A percentile compares a stretch with the other conserved stretches of the same genome.
Evolutionary conservation across 1,140 invertebrate genomes (phyloP).

Genomic region (Zaprionus nigranus): DNA sequence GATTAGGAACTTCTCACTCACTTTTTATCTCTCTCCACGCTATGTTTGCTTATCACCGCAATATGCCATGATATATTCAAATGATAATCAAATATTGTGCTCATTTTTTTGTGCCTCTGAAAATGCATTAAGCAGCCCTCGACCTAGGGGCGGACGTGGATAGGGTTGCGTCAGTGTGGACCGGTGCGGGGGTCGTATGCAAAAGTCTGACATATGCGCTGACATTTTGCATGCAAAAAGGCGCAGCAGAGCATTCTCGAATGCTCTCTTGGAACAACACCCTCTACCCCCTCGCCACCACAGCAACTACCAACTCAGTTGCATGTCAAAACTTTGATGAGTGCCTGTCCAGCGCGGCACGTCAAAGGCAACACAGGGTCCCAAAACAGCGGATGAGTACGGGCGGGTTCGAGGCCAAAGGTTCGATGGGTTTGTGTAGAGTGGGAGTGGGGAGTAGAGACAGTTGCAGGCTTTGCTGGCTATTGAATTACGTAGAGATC

Average conservation of each 20-base stretch:
- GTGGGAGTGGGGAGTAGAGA: background rate
- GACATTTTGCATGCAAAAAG: conserved; percentile 83
- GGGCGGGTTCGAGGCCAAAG: conserved; percentile 3
- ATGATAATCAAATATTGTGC: conserved; percentile 33
- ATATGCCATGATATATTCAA: conserved; percentile 38
- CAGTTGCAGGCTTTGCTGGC: conserved; percentile 55
- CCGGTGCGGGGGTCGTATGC: conserved; percentile 53
- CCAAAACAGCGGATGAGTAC: conserved; percentile 27
- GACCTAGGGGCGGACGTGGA: background rate
- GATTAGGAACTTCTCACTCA: background rate
- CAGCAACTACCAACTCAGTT: conserved; percentile 43
- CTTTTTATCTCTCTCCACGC: background rate
- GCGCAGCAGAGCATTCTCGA: conserved; percentile 57
- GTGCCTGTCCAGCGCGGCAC: conserved; percentile 73
- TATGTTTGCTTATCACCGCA: conserved; percentile 25
- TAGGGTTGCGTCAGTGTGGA: background rate
- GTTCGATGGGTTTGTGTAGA: background rate
- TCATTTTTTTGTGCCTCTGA: conserved; percentile 1
- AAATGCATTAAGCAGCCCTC: conserved; percentile 44
- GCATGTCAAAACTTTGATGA: conserved; percentile 81
- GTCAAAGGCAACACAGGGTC: conserved; percentile 61
- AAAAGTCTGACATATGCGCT: conserved; percentile 82
- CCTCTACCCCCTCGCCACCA: background rate
- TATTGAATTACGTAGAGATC: conserved; percentile 79
- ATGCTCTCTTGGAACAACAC: conserved; percentile 39